These are phyloP conservation scores for Papilio glaucus DNA, from an alignment of 1,140 invertebrate genomes.

Conservation along the genomic window DNA sequence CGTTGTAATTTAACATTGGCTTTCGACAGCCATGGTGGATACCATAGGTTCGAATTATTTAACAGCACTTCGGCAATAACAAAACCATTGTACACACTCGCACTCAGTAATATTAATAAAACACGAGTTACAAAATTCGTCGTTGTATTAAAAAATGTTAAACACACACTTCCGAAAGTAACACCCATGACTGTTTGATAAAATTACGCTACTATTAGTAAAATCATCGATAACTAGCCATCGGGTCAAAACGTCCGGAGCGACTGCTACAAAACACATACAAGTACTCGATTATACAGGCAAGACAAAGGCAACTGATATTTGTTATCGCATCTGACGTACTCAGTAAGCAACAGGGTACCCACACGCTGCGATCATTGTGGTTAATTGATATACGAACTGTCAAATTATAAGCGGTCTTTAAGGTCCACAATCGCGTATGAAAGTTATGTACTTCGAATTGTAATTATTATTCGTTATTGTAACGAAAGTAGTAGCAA, in stretches of 20 bases:
- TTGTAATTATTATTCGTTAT: slow-evolving; percentile 6
- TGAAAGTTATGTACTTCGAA: background rate
- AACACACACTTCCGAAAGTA: slow-evolving; percentile 38
- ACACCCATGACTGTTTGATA: slow-evolving; percentile 42
- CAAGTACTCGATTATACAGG: background rate
- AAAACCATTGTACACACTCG: slow-evolving; percentile 67
- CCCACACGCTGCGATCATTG: background rate
- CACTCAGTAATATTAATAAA: slow-evolving; percentile 65
- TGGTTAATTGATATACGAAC: background rate
- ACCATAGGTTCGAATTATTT: slow-evolving; percentile 66
- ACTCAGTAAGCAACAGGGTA: slow-evolving; percentile 20
- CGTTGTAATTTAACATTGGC: slow-evolving; percentile 43
- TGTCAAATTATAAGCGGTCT: background rate
- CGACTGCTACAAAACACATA: background rate
- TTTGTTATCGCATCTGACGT: slow-evolving; percentile 30
- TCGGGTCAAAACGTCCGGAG: background rate
- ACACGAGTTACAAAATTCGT: slow-evolving; percentile 58
- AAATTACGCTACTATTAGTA: slow-evolving; percentile 4
- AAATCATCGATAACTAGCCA: slow-evolving; percentile 8
- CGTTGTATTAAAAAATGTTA: slow-evolving; percentile 54
- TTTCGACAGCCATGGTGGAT: slow-evolving; percentile 59
- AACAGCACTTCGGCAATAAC: slow-evolving; percentile 69
- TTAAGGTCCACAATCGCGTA: background rate
- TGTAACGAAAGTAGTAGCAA: background rate
- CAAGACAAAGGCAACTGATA: slow-evolving; percentile 14